Percentiles rank a stretch among this genome's conserved stretches.
These are phyloP conservation scores for Caenorhabditis remanei DNA, from an alignment of 1,140 invertebrate species.

Conservation along the genomic window DNA sequence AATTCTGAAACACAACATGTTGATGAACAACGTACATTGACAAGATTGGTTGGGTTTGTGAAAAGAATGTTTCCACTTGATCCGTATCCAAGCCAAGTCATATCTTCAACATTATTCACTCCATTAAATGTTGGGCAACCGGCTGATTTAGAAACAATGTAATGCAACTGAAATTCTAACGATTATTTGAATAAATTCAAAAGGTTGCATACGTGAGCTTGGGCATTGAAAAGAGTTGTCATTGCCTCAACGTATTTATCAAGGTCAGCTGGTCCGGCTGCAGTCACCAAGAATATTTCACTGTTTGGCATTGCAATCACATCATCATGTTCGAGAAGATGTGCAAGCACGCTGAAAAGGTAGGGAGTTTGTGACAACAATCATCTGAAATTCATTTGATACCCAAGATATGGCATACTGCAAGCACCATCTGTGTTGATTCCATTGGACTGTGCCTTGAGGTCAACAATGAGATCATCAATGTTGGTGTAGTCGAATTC, in stretches of 20 bases:
- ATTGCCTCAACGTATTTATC: constrained; percentile 6
- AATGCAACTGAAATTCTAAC: constrained; percentile 50
- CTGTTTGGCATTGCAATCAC: constrained; percentile 58
- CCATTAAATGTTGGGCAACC: constrained; percentile 33
- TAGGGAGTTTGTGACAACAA: background rate
- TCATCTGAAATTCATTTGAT: background rate
- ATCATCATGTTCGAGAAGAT: constrained; percentile 25
- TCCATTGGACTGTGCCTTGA: background rate
- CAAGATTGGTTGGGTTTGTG: constrained; percentile 31
- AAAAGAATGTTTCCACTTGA: constrained; percentile 63
- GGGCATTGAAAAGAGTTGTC: constrained; percentile 10
- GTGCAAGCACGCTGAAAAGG: constrained; percentile 44
- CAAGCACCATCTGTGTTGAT: constrained; percentile 31
- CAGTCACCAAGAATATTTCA: constrained; percentile 58
- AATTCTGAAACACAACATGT: background rate
- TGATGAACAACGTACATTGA: constrained; percentile 12
- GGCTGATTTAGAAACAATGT: background rate
- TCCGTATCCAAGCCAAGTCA: constrained; percentile 58
- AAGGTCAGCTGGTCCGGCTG: constrained; percentile 43
- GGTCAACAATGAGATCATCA: background rate
- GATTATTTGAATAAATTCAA: background rate
- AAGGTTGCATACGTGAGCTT: constrained; percentile 35
- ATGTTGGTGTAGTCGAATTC: constrained; percentile 30
- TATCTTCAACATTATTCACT: constrained; percentile 26
- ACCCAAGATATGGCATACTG: constrained; percentile 48